Conservation (phyloP, 1,140 invertebrate genomes). For the Dreissena rostriformis region DNA sequence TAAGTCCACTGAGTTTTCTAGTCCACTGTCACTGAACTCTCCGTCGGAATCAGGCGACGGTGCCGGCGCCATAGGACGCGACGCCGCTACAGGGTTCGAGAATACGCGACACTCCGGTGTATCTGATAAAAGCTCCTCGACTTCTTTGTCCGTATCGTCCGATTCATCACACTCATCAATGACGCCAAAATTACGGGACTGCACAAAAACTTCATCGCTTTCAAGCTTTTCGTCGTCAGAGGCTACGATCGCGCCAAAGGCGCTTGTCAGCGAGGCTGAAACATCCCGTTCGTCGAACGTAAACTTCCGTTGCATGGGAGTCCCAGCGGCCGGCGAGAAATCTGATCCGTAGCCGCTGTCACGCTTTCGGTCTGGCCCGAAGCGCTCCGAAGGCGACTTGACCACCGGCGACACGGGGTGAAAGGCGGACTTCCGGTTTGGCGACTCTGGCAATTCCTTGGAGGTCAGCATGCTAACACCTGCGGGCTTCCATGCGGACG, state of each 20-base stretch:
- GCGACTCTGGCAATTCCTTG: background rate
- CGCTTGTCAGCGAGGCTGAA: background rate
- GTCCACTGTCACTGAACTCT: background rate
- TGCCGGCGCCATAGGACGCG: constrained; percentile 22
- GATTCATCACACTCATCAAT: constrained; percentile 26
- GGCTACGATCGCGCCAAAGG: background rate
- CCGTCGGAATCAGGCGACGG: background rate
- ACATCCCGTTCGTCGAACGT: constrained; percentile 35
- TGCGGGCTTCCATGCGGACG: no score
- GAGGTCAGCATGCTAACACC: constrained; percentile 28
- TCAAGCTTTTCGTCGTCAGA: background rate
- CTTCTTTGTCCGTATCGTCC: constrained; percentile 41
- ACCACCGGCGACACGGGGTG: background rate
- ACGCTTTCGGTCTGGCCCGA: background rate
- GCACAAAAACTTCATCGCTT: constrained; percentile 18
- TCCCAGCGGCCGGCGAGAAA: constrained; percentile 26
- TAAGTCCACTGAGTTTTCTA: background rate
- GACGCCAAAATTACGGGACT: constrained; percentile 27
- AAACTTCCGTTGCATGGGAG: background rate
- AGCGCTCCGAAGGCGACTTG: background rate
- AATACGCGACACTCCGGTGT: background rate
- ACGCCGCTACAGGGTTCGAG: background rate
- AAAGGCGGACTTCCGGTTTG: constrained; percentile 21
- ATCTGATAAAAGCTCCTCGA: constrained; percentile 27
- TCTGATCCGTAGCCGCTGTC: constrained; percentile 51